Evolutionary conservation across 2,113 vertebrate genomes (phyloP), one percentile per base, ranked within the genome.

Genomic region (Leptodactylus fuscus): DNA sequence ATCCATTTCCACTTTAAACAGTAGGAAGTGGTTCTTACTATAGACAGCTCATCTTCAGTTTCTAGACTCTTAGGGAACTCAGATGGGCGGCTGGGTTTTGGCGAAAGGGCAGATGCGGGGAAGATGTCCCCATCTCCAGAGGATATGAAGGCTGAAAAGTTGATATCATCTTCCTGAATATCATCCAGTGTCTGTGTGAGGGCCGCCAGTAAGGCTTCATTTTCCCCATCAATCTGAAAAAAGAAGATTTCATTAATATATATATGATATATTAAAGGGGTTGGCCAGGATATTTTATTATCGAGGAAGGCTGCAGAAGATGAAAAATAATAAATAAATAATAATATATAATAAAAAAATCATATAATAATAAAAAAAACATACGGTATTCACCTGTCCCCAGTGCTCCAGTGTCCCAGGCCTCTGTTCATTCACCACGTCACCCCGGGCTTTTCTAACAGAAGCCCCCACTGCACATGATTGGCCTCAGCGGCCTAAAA

Each of bases 171-270:
- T 91, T 91, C 95, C 13, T 96, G 96, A 89, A 99, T 97, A 93
- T 96, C 96, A 86, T 97, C 98, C 94, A 99, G 88, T 88, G 96
- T 97, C 94, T 97, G 96, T 83, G 97, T 97, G 89, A 99, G 95
- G 2, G 96, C 98, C 62, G 97, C 97, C 87, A 99, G 95, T 89
- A 99, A 94, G 0, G 97, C 97, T 90, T 97, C 97, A 7, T 98
- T 97, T 93, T 99, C 97, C 87, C 96, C 95, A 89, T 94, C 95
- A 93, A 96, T 94, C 95, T 98, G 94, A 88, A 93, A 70, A 84
- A 73, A 89, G 38, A 90, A 48, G 91, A n/a, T 44, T 9, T 44
- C 41, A 44, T 44, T 44, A 44, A 44, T 44, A 5, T 44, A 9
- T 44, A 44, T 44, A 4, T 9, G 41, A 44, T 44, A 5, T 44